These are phyloP conservation scores for Conchocele bisecta DNA, from an alignment of 2,888 invertebrate genomes.

Conservation along the genomic window DNA sequence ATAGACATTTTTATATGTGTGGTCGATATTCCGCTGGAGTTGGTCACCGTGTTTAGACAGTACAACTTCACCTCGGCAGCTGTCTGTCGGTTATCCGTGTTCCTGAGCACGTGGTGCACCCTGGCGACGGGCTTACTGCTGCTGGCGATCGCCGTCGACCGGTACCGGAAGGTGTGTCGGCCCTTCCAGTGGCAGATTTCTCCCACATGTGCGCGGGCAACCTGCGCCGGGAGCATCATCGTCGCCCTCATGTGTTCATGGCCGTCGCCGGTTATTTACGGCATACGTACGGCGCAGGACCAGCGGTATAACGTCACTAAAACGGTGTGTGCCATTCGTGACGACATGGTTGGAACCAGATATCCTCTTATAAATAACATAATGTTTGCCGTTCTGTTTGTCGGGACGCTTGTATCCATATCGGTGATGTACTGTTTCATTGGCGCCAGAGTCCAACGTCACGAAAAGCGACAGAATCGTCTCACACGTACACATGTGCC, in stretches of 20 bases:
- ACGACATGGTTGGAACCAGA: constrained; percentile 44
- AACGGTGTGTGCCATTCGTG: constrained; percentile 62
- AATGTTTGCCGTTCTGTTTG: constrained; percentile 45
- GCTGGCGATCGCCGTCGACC: constrained; percentile 57
- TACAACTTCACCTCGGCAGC: constrained; percentile 45
- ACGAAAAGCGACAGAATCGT: constrained; percentile 13
- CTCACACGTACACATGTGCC: neutral
- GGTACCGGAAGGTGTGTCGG: constrained; percentile 69
- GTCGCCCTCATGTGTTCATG: constrained; percentile 45
- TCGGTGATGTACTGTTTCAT: constrained; percentile 57
- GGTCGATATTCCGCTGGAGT: constrained; percentile 57
- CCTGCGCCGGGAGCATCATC: constrained; percentile 41
- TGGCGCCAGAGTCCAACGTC: constrained; percentile 41
- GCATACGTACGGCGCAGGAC: constrained; percentile 40
- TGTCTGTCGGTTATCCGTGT: constrained; percentile 54
- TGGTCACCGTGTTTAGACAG: constrained; percentile 40
- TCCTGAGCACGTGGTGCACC: constrained; percentile 53
- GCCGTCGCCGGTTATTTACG: constrained; percentile 57
- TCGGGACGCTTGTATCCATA: constrained; percentile 40
- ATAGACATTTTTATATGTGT: constrained; percentile 55
- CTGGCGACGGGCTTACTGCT: constrained; percentile 53
- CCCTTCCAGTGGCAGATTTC: constrained; percentile 66
- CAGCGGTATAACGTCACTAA: constrained; percentile 42
- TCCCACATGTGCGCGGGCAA: constrained; percentile 36
- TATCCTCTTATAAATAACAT: constrained; percentile 58